A percentile compares a stretch with the other conserved stretches of the same genome.
Evolutionary conservation across 2,888 invertebrate species (phyloP).

Genomic region (Eupelmus urozonus): DNA sequence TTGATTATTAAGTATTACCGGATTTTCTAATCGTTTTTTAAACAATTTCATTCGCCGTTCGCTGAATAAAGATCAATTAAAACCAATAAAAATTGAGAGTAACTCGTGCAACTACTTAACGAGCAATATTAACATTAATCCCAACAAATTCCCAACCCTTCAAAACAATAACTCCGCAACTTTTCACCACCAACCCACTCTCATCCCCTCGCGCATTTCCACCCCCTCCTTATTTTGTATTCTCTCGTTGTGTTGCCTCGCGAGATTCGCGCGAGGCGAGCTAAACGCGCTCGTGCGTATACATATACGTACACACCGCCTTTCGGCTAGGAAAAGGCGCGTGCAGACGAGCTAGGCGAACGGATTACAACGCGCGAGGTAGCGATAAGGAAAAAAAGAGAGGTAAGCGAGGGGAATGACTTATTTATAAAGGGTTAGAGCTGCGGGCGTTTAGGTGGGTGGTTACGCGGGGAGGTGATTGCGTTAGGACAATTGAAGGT

Average conservation of each 20-base stretch:
- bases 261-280: conserved; percentile 9
- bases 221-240: conserved; percentile 39
- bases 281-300: conserved; percentile 7
- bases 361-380: neutral
- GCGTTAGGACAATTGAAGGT: neutral
- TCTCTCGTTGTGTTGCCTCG: conserved; percentile 8
- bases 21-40: no score
- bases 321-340: neutral
- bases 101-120: no score
- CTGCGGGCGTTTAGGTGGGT: neutral
- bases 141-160: neutral
- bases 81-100: no score
- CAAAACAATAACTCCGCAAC: neutral
- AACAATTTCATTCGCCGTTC: no score
- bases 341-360: neutral
- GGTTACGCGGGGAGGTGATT: neutral
- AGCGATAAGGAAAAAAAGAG: neutral
- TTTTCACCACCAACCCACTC: neutral
- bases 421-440: conserved; percentile 10
- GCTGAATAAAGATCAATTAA: no score
- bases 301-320: no score
- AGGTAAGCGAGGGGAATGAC: neutral
- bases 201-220: neutral
- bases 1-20: no score
- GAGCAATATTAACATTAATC: no score